Conservation (phyloP, 2,888 invertebrate species). For the Lathronympha strigana region DNA sequence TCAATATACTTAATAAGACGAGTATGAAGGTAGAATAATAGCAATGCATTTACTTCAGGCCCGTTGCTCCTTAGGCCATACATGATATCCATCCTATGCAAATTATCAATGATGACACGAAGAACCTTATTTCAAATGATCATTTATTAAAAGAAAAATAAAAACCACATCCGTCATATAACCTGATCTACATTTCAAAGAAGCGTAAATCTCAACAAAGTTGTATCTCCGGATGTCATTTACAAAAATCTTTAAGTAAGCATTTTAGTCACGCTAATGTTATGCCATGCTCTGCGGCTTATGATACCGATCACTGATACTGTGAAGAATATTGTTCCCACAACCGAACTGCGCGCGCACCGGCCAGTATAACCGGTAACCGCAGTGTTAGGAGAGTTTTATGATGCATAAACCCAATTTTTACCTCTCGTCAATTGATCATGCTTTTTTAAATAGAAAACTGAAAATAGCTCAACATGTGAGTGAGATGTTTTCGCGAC, state of each 20-base stretch:
- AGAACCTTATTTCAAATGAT: constrained; percentile 4
- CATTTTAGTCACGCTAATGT: constrained; percentile 34
- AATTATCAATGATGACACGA: background rate
- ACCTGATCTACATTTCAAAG: background rate
- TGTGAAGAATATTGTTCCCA: background rate
- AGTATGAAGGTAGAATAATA: no score
- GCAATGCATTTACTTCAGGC: no score
- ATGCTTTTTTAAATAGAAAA: no score
- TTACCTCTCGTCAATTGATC: no score
- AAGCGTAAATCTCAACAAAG: background rate
- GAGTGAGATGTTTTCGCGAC: no score
- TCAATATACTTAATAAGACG: no score
- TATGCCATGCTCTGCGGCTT: constrained; percentile 54
- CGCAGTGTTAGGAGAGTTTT: no score
- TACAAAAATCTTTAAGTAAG: background rate
- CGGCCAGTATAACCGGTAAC: no score
- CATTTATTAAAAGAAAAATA: constrained; percentile 1
- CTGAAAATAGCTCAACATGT: no score
- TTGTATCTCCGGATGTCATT: background rate
- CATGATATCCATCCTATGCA: no score
- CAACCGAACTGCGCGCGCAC: background rate
- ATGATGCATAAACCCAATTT: no score
- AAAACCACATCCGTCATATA: constrained; percentile 23
- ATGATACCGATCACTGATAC: constrained; percentile 28
- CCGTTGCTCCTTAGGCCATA: no score